Evolutionary conservation across 1,140 invertebrate species (phyloP).

Genomic region (Leucophenga varia): DNA sequence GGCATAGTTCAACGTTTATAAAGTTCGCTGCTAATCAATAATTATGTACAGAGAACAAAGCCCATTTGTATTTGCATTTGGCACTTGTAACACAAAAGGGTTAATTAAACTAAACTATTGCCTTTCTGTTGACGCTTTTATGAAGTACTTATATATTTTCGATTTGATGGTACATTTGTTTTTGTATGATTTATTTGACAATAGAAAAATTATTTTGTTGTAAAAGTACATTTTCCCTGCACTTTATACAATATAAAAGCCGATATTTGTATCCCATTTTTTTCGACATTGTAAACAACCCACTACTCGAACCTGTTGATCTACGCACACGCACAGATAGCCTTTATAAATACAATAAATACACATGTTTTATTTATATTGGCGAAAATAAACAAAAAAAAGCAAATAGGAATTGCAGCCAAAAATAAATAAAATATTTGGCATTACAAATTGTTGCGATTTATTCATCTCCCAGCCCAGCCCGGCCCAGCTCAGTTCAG

Average conservation of each 20-base stretch:
- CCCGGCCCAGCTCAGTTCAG: too few relatives aligned
- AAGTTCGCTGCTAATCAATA: slow-evolving; percentile 35
- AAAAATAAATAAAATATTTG: slow-evolving; percentile 45
- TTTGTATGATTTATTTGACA: too few relatives aligned
- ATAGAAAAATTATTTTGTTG: too few relatives aligned
- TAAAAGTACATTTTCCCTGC: too few relatives aligned
- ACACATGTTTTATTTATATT: slow-evolving; percentile 40
- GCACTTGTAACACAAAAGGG: slow-evolving; percentile 8
- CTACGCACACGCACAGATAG: slow-evolving; percentile 16
- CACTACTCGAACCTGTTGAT: slow-evolving; percentile 38
- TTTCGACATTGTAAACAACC: too few relatives aligned
- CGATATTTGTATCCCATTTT: too few relatives aligned
- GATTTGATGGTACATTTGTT: too few relatives aligned
- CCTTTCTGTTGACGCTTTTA: not conserved
- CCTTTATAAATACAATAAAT: slow-evolving; percentile 17
- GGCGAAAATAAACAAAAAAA: slow-evolving; percentile 12
- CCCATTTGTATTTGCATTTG: slow-evolving; percentile 11
- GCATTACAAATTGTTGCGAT: slow-evolving; percentile 53
- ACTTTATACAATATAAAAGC: too few relatives aligned
- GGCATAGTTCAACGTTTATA: not conserved
- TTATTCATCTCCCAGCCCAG: slow-evolving; percentile 14
- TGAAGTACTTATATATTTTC: too few relatives aligned
- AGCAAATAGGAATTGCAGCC: slow-evolving; percentile 2
- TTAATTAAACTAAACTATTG: slow-evolving; percentile 5
- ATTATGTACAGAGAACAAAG: slow-evolving; percentile 32